Evolutionary conservation across 2,797 vertebrate genomes (phyloP).

Genomic region (Gallirallus australis): DNA sequence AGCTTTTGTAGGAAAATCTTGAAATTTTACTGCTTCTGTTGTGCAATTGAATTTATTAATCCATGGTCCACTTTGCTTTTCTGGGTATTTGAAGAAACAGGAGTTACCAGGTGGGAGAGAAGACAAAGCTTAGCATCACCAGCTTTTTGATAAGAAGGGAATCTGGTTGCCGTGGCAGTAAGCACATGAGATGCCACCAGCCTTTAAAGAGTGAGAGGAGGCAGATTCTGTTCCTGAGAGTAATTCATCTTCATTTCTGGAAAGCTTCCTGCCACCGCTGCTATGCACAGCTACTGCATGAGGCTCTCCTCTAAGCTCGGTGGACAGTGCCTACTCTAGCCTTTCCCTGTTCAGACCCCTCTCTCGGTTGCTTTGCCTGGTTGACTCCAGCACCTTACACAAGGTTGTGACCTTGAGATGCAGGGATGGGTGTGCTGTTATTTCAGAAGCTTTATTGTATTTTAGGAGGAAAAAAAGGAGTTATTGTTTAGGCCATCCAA

Average conservation of each 20-base stretch:
- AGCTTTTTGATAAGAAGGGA: not conserved
- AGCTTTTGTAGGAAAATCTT: not conserved
- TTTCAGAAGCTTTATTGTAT: not conserved
- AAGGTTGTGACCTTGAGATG: not conserved
- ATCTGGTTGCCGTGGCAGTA: not conserved
- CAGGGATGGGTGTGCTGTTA: not conserved
- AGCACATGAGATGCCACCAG: not conserved
- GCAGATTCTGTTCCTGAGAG: not conserved
- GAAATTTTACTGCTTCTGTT: not conserved
- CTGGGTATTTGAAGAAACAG: not conserved
- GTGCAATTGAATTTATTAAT: not conserved
- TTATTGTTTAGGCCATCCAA: not conserved
- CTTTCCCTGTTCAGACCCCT: not conserved
- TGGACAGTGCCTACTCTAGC: rapidly evolving
- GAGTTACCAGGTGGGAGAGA: not conserved
- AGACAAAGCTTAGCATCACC: not conserved
- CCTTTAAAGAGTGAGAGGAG: not conserved
- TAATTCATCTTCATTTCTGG: not conserved
- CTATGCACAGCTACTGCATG: not conserved
- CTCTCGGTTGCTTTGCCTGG: not conserved
- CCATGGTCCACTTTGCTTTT: rapidly evolving
- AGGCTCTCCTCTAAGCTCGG: not conserved
- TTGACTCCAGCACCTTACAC: not conserved
- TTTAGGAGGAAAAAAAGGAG: not conserved
- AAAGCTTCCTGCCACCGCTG: not conserved